Evolutionary conservation across 2,888 invertebrate species (phyloP), one percentile per base, ranked within the genome.

Genomic region (Argyra leucocephala): DNA sequence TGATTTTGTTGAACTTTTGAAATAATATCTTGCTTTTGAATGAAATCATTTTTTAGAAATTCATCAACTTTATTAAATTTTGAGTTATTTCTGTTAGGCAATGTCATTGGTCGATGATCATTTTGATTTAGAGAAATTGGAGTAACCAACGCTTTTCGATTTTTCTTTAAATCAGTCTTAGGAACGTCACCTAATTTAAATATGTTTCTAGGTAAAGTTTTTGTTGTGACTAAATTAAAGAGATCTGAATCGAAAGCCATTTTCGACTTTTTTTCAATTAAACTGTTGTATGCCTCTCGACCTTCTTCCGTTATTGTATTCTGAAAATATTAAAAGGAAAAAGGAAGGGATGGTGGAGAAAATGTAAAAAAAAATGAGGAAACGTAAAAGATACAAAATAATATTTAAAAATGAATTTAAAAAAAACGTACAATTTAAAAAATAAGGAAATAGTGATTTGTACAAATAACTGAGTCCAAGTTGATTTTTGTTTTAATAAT

Each of bases 231-330:
- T 69, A 76, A 64, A 62, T 76, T 74, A 66, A 77, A 75, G 1
- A 76, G 74, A 63, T 78, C 77, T 70, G 0, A 57, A n/a, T 72
- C 73, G 0, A 73, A 70, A 64, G 72, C 73, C 66, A 70, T 66
- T 7, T 70, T 76, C 1, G 81, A 80, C 61, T 88, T 86, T 69
- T 88, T 85, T 76, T 96, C 95, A 65, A 98, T 93, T 64, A 98
- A 82, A 72, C 91, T 89, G 74, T 92, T 90, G 82, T 98, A 98
- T 0, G 95, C 97, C 74, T 91, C 87, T 76, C 93, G 93, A 62
- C 94, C 91, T 78, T 95, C 93, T 74, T 90, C 89, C 22, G 92
- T 91, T 72, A 95, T 84, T 31, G 89, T 88, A 31, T 88, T 86
- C 93, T 93, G 83, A 66, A 82, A 64, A 65, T 57, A 61, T 60